Percentiles rank a stretch among this genome's conserved stretches.
phyloP scores from a whole-genome alignment of 1,140 invertebrate species.

The Ylistrum balloti region DNA sequence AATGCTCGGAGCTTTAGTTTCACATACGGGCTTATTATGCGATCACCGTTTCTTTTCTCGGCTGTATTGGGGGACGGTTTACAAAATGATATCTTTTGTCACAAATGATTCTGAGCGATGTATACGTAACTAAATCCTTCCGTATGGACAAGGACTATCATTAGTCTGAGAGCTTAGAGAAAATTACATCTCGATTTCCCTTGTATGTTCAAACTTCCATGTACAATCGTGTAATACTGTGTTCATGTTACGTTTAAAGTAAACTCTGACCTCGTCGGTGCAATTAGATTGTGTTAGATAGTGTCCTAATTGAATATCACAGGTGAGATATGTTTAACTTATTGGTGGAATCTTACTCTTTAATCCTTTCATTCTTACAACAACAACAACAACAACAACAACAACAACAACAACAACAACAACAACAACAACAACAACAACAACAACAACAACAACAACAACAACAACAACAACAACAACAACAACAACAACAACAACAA shows the following conservation, averaged over 20 bases:
- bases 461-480: too few species aligned
- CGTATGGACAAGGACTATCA: not conserved
- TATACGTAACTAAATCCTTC: not conserved
- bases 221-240: not conserved
- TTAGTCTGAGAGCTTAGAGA: not conserved
- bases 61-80: not conserved
- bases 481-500: too few species aligned
- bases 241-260: not conserved
- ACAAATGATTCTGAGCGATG: not conserved
- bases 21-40: not conserved
- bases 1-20: constrained; percentile 12
- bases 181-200: not conserved
- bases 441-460: too few species aligned
- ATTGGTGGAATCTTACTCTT: not conserved
- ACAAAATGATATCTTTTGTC: constrained; percentile 29
- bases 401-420: too few species aligned
- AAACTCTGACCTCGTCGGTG: not conserved
- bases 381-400: too few species aligned
- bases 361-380: too few species aligned
- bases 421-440: too few species aligned
- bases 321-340: not conserved
- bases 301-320: not conserved
- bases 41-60: constrained; percentile 2
- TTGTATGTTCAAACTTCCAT: not conserved
- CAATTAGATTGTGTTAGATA: not conserved